phyloP scores from a whole-genome alignment of 2,888 invertebrate species.

The Galerucella calmariensis region DNA sequence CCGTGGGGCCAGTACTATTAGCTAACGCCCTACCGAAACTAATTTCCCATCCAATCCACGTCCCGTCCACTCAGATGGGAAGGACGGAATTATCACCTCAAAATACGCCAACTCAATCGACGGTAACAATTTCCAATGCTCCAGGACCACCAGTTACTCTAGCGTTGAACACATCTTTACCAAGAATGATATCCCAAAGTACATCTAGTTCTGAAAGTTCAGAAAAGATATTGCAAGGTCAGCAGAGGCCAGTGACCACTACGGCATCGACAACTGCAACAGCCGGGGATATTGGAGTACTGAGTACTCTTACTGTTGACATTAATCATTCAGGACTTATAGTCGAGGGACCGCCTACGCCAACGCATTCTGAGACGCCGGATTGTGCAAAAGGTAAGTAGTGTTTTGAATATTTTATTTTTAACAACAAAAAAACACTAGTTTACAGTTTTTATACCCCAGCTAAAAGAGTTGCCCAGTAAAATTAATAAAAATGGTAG shows the following conservation, averaged over 20 bases:
- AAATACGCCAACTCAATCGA: conserved; percentile 60
- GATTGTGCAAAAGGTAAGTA: conserved; percentile 74
- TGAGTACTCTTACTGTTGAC: conserved; percentile 67
- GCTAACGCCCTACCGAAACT: conserved; percentile 76
- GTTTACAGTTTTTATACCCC: too few relatives aligned
- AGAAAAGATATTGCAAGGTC: conserved; percentile 52
- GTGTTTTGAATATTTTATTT: background rate
- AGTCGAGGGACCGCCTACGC: conserved; percentile 77
- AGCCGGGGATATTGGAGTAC: conserved; percentile 53
- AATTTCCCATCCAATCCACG: conserved; percentile 68
- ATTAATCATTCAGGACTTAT: conserved; percentile 62
- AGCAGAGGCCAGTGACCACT: conserved; percentile 37
- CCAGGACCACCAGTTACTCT: conserved; percentile 63
- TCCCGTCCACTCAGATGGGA: conserved; percentile 53
- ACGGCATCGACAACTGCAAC: conserved; percentile 15
- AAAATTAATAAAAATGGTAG: too few relatives aligned
- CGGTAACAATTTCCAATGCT: conserved; percentile 64
- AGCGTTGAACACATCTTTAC: conserved; percentile 60
- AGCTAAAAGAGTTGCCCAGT: too few relatives aligned
- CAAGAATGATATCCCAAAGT: conserved; percentile 67
- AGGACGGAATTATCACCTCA: conserved; percentile 57
- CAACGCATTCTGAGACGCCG: conserved; percentile 81
- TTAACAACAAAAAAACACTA: background rate
- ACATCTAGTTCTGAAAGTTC: conserved; percentile 44
- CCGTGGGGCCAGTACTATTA: conserved; percentile 71